Percentiles rank a stretch among this genome's conserved stretches.
Conservation (phyloP, 2,888 invertebrate genomes). For the Xestia xanthographa region DNA sequence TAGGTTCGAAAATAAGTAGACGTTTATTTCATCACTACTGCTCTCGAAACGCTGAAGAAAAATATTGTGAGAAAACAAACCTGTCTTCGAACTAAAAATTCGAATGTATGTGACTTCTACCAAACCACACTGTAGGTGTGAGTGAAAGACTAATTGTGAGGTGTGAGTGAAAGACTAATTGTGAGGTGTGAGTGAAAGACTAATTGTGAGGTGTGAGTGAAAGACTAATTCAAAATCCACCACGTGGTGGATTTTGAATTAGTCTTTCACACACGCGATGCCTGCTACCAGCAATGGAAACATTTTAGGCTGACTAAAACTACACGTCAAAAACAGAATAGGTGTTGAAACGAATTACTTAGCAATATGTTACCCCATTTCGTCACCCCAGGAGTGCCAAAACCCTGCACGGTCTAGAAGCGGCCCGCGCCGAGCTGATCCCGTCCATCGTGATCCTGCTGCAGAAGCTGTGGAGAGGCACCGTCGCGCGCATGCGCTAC, state of each 20-base stretch:
- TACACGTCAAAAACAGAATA: not conserved
- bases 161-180: too few relatives aligned
- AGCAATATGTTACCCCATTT: not conserved
- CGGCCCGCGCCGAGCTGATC: slow-evolving; percentile 95
- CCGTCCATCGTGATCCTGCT: slow-evolving; percentile 97
- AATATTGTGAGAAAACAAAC: not conserved
- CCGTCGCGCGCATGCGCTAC: slow-evolving; percentile 94
- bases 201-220: too few relatives aligned
- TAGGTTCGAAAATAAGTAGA: not conserved
- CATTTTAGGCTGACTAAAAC: not conserved
- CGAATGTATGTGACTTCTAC: too few relatives aligned
- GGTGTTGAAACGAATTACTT: not conserved
- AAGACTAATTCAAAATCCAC: too few relatives aligned
- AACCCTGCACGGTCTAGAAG: slow-evolving; percentile 97
- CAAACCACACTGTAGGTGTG: too few relatives aligned
- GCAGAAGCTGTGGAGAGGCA: slow-evolving; percentile 98
- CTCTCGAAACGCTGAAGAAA: not conserved
- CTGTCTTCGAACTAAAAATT: too few relatives aligned
- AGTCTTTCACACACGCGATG: not conserved
- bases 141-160: too few relatives aligned
- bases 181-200: too few relatives aligned
- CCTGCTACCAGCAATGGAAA: fast-evolving
- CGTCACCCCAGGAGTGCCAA: slow-evolving; percentile 92
- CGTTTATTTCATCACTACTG: not conserved
- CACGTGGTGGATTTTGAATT: too few relatives aligned